Evolutionary conservation across 2,113 vertebrate species (phyloP).

Genomic region (Neomonachus schauinslandi): DNA sequence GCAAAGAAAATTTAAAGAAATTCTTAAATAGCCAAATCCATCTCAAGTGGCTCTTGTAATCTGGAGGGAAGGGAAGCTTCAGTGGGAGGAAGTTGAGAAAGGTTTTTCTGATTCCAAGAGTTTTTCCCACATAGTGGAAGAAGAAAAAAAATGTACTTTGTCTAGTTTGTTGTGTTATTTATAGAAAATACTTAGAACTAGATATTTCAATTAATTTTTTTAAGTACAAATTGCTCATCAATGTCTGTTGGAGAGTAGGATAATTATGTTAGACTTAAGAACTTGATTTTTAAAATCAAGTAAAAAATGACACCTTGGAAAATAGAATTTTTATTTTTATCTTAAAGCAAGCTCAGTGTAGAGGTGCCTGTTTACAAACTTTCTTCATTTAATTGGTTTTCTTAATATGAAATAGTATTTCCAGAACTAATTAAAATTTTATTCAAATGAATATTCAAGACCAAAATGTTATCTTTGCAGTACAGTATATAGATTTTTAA

Average conservation of each 20-base stretch:
- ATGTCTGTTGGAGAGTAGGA: conserved; percentile 16
- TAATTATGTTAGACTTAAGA: conserved; percentile 51
- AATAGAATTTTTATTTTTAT: conserved; percentile 68
- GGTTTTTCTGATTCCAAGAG: not conserved
- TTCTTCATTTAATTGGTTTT: conserved; percentile 86
- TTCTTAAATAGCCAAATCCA: conserved; percentile 36
- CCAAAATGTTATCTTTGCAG: conserved; percentile 87
- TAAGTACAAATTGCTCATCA: conserved; percentile 47
- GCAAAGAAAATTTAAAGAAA: conserved; percentile 60
- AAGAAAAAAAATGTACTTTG: not conserved
- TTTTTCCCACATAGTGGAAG: not conserved
- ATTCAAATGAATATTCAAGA: conserved; percentile 88
- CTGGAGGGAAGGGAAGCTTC: not conserved
- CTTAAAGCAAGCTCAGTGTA: conserved; percentile 72
- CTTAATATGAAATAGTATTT: conserved; percentile 84
- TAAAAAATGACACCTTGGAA: conserved; percentile 50
- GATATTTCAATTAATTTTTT: conserved; percentile 29
- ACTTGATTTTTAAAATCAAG: conserved; percentile 14
- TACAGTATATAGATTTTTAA: conserved; percentile 86
- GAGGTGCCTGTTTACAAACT: conserved; percentile 85
- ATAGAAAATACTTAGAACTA: conserved; percentile 46
- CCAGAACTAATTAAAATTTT: conserved; percentile 88
- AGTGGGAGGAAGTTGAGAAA: not conserved
- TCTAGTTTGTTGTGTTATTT: conserved; percentile 30
- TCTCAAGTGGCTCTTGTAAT: conserved; percentile 26